Percentiles rank a stretch among this genome's conserved stretches.
Conservation (phyloP, 2,797 vertebrate genomes). For the Pelobates cultripes region DNA sequence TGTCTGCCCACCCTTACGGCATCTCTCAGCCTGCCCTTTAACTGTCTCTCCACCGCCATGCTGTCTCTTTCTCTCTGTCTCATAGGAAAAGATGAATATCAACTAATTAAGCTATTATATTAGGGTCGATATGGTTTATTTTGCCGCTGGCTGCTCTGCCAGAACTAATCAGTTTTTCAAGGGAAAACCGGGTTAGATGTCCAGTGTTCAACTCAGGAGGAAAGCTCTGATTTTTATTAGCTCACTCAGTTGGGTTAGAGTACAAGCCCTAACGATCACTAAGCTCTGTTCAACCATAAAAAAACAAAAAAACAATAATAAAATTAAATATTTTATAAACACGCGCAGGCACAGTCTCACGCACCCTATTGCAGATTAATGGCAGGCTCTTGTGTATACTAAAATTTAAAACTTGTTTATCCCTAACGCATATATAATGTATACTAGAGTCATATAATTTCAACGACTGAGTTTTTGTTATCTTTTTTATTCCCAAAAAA, state of each 20-base stretch:
- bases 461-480: too few species aligned
- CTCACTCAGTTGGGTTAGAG: background rate
- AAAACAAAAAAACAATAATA: background rate
- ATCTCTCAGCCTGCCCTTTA: background rate
- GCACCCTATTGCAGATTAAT: background rate
- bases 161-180: constrained; percentile 10
- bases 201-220: background rate
- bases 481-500: too few species aligned
- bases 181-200: background rate
- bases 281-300: background rate
- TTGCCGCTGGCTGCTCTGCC: background rate
- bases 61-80: background rate
- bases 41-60: background rate
- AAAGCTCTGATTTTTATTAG: background rate
- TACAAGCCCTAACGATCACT: background rate
- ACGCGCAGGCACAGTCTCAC: background rate
- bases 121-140: constrained; percentile 7
- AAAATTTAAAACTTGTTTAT: too few species aligned
- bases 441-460: too few species aligned
- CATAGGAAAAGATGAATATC: constrained; percentile 2
- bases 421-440: too few species aligned
- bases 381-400: too few species aligned
- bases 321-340: background rate
- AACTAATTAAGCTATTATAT: constrained; percentile 10
- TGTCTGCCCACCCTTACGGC: background rate